phyloP scores from a whole-genome alignment of 2,797 vertebrate genomes.

The Hoplostethus atlanticus region DNA sequence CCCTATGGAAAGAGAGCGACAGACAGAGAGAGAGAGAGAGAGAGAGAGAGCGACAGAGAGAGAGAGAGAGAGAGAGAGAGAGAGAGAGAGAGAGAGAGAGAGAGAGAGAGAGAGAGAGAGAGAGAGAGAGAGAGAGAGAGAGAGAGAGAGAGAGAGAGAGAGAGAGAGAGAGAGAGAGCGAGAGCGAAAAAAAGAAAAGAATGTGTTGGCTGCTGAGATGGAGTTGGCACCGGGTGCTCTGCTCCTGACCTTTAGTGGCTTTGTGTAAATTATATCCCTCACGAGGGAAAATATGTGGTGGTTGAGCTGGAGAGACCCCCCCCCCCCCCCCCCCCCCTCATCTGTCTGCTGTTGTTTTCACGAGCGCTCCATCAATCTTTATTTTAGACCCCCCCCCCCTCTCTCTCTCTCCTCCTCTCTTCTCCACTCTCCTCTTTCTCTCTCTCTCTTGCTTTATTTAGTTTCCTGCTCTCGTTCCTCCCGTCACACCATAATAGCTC shows the following conservation, averaged over 20 bases:
- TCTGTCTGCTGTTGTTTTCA: conserved; percentile 44
- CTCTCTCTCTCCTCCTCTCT: conserved; percentile 17
- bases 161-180: conserved; percentile 10
- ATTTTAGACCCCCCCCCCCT: conserved; percentile 23
- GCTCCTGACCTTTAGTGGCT: conserved; percentile 79
- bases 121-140: conserved; percentile 1
- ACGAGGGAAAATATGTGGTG: conserved; percentile 81
- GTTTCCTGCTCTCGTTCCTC: conserved; percentile 15
- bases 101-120: conserved; percentile 4
- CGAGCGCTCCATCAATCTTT: conserved; percentile 43
- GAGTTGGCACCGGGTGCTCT: conserved; percentile 72
- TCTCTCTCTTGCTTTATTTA: conserved; percentile 43
- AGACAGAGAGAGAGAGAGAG: not conserved
- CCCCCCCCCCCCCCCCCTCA: conserved; percentile 33
- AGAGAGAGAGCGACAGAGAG: not conserved
- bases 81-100: not conserved
- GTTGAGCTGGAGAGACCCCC: conserved; percentile 64
- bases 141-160: not conserved
- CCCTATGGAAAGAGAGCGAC: conserved; percentile 12
- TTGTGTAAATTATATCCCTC: conserved; percentile 84
- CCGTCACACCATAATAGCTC: conserved; percentile 31
- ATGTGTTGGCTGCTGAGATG: conserved; percentile 53
- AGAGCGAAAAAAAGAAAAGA: conserved; percentile 17
- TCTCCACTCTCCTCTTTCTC: conserved; percentile 22
- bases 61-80: conserved; percentile 8